Evolutionary conservation across 2,888 invertebrate genomes (phyloP).

Genomic region (Cryptocephalus primarius): DNA sequence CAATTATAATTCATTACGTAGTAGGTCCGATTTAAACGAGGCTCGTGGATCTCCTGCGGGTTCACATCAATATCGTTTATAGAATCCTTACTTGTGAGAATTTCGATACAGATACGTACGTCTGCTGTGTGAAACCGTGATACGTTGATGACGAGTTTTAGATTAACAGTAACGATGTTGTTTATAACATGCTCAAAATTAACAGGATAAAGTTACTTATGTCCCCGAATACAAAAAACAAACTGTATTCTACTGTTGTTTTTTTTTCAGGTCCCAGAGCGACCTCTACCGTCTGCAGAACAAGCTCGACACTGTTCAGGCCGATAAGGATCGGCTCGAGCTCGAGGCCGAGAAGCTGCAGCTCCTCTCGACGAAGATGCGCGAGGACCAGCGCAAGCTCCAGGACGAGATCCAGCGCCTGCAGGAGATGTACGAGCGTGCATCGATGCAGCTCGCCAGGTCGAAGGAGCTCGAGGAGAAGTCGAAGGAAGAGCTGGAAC

Average conservation of each 20-base stretch:
- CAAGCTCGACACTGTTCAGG: constrained; percentile 76
- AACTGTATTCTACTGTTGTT: neutral
- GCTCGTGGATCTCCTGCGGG: too few species aligned
- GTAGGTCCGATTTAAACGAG: too few species aligned
- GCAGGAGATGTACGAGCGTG: constrained; percentile 83
- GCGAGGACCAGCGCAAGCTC: constrained; percentile 76
- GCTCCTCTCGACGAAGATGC: constrained; percentile 64
- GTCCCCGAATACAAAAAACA: too few species aligned
- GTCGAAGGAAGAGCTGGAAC: constrained; percentile 72
- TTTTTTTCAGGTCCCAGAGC: constrained; percentile 63
- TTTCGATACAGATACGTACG: too few species aligned
- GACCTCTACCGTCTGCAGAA: constrained; percentile 83
- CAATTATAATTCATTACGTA: too few species aligned
- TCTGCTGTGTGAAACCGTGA: too few species aligned
- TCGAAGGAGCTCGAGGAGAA: constrained; percentile 88
- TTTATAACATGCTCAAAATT: too few species aligned
- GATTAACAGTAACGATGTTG: too few species aligned
- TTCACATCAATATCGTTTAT: too few species aligned
- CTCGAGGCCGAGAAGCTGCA: constrained; percentile 79
- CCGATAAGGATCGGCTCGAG: constrained; percentile 76
- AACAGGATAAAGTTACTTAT: too few species aligned
- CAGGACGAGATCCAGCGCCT: constrained; percentile 77
- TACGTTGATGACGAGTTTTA: too few species aligned
- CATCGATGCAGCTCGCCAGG: constrained; percentile 68
- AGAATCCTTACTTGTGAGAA: too few species aligned